Conservation (phyloP, 2,113 vertebrate species). For the Seriola dumerili region DNA sequence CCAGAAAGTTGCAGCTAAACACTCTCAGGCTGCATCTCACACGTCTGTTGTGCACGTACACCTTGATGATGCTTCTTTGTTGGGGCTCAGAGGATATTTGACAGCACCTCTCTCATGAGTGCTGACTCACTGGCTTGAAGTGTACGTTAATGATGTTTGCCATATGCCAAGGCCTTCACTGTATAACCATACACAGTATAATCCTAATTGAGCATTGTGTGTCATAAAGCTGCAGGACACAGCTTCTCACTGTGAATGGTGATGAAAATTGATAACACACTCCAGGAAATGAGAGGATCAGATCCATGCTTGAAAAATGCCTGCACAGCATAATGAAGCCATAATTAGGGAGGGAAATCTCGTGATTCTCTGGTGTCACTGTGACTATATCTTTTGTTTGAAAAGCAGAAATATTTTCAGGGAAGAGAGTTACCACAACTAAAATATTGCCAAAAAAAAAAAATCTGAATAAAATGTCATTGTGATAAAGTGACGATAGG, state of each 20-base stretch:
- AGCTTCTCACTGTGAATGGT: slow-evolving; percentile 55
- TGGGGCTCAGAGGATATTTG: slow-evolving; percentile 33
- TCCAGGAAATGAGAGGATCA: slow-evolving; percentile 68
- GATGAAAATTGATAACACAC: slow-evolving; percentile 74
- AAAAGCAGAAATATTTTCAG: slow-evolving; percentile 3
- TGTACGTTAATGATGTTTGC: slow-evolving; percentile 68
- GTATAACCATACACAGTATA: slow-evolving; percentile 61
- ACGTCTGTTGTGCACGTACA: not conserved
- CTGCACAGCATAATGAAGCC: slow-evolving; percentile 47
- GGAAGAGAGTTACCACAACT: not conserved
- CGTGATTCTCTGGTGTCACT: slow-evolving; percentile 36
- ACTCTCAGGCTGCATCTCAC: slow-evolving; percentile 7
- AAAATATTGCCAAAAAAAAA: slow-evolving; percentile 5
- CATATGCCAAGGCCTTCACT: slow-evolving; percentile 64
- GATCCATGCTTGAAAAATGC: slow-evolving; percentile 55
- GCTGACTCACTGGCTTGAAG: slow-evolving; percentile 65
- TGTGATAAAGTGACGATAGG: not conserved
- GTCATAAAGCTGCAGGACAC: slow-evolving; percentile 70
- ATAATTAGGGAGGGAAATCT: slow-evolving; percentile 40
- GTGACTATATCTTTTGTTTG: slow-evolving; percentile 21
- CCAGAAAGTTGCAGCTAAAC: not conserved
- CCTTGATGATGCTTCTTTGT: slow-evolving; percentile 27
- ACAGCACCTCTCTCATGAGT: slow-evolving; percentile 27
- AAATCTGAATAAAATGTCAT: slow-evolving; percentile 5
- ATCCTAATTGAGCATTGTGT: slow-evolving; percentile 74